Conservation (phyloP, 2,888 invertebrate genomes). For the Tethea ocularis region DNA sequence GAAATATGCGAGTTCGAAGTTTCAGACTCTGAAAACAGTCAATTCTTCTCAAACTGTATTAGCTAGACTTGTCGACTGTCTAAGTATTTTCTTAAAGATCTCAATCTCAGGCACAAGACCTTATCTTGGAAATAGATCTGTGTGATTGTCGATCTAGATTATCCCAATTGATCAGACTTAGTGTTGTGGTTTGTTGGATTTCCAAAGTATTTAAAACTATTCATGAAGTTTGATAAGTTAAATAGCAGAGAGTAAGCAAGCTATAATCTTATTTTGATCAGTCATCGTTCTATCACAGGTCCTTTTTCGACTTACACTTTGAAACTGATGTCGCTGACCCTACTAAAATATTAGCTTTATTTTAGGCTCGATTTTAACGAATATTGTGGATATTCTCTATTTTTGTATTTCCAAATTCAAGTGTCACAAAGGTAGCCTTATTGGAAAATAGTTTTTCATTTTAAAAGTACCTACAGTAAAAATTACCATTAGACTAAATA, state of each 20-base stretch:
- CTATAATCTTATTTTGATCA: too few relatives aligned
- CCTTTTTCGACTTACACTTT: too few relatives aligned
- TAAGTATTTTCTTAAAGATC: conserved; percentile 1
- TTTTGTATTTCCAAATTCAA: too few relatives aligned
- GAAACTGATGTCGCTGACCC: too few relatives aligned
- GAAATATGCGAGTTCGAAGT: conserved; percentile 19
- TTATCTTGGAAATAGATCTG: background rate
- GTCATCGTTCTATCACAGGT: too few relatives aligned
- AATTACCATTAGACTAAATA: background rate
- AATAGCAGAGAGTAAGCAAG: background rate
- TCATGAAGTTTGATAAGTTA: background rate
- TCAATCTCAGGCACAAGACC: background rate
- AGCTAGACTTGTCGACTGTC: background rate
- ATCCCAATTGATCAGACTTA: background rate
- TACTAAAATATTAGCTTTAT: too few relatives aligned
- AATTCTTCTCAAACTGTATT: conserved; percentile 7
- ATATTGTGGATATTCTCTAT: too few relatives aligned
- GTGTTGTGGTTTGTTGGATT: background rate
- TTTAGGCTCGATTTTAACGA: too few relatives aligned
- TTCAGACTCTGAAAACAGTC: conserved; percentile 11
- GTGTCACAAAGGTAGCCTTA: too few relatives aligned
- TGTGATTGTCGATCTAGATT: background rate
- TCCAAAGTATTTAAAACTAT: background rate
- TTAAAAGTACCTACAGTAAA: background rate
- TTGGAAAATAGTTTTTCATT: too few relatives aligned